These are phyloP conservation scores for Chaetophractus vellerosus DNA, from an alignment of 2,797 vertebrate species.

Conservation along the genomic window DNA sequence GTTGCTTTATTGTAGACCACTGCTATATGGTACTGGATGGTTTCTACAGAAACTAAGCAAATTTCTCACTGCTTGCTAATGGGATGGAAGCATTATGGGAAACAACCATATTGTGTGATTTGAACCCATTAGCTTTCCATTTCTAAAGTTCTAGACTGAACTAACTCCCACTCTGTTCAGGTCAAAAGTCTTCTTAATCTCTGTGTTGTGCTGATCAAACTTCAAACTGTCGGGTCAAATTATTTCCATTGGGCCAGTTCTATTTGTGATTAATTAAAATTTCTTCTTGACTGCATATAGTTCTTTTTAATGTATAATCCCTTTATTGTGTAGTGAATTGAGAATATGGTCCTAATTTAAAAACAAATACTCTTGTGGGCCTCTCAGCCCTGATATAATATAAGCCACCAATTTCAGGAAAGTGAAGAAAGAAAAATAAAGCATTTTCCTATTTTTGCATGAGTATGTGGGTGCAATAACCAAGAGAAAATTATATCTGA, in stretches of 20 bases:
- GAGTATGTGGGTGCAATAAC: constrained; percentile 10
- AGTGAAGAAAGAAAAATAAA: constrained; percentile 76
- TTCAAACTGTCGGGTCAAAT: constrained; percentile 90
- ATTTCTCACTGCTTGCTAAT: constrained; percentile 85
- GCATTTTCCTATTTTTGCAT: constrained; percentile 68
- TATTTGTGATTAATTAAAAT: constrained; percentile 92
- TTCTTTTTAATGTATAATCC: constrained; percentile 89
- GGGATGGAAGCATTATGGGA: constrained; percentile 87
- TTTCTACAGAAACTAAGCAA: constrained; percentile 89
- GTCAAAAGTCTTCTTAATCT: constrained; percentile 91
- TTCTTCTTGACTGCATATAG: constrained; percentile 90
- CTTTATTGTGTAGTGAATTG: constrained; percentile 88
- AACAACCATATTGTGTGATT: constrained; percentile 89
- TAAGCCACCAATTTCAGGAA: constrained; percentile 74
- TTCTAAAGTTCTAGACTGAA: constrained; percentile 87
- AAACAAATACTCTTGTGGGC: constrained; percentile 80
- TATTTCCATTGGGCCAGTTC: constrained; percentile 89
- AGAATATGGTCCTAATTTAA: constrained; percentile 85
- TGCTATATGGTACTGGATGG: constrained; percentile 86
- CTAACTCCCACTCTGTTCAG: constrained; percentile 88
- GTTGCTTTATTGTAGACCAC: constrained; percentile 87
- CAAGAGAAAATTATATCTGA: constrained; percentile 61
- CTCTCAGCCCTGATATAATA: constrained; percentile 66
- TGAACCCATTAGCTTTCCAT: constrained; percentile 87
- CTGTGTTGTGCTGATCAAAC: constrained; percentile 91